These are phyloP conservation scores for Notechis scutatus DNA, from an alignment of 2,113 vertebrate species.

Conservation along the genomic window DNA sequence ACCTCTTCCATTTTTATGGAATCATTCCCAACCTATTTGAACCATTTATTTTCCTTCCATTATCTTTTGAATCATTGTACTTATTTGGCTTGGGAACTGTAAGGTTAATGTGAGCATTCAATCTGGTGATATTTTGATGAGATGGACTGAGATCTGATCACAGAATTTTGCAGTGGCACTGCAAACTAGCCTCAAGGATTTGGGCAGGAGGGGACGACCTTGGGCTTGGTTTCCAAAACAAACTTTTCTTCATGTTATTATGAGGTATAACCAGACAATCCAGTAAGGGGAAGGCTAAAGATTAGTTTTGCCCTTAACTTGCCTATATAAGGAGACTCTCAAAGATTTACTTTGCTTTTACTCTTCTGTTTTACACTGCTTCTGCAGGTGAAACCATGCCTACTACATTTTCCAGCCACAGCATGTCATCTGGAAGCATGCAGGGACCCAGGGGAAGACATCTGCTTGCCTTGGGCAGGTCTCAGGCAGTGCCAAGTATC, in stretches of 20 bases:
- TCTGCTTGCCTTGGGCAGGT: neutral
- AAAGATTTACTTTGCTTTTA: neutral
- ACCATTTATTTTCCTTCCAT: neutral
- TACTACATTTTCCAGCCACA: constrained; percentile 24
- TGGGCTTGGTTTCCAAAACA: neutral
- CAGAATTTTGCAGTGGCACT: neutral
- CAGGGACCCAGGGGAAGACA: constrained; percentile 8
- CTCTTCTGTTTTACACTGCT: neutral
- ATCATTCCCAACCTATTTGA: neutral
- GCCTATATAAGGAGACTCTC: constrained; percentile 11
- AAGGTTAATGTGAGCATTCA: neutral
- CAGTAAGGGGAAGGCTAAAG: neutral
- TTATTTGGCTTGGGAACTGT: neutral
- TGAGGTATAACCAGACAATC: neutral
- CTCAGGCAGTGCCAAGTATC: constrained; percentile 62
- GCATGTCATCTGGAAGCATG: neutral
- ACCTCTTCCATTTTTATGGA: neutral
- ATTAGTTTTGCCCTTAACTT: neutral
- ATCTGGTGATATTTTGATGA: neutral
- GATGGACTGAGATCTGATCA: neutral
- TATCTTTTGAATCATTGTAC: neutral
- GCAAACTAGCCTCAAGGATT: neutral
- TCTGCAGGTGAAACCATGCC: neutral
- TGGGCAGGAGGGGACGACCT: neutral
- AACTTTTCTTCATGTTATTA: neutral